Conservation (phyloP, 2,113 vertebrate species). For the Arvicanthis niloticus region DNA sequence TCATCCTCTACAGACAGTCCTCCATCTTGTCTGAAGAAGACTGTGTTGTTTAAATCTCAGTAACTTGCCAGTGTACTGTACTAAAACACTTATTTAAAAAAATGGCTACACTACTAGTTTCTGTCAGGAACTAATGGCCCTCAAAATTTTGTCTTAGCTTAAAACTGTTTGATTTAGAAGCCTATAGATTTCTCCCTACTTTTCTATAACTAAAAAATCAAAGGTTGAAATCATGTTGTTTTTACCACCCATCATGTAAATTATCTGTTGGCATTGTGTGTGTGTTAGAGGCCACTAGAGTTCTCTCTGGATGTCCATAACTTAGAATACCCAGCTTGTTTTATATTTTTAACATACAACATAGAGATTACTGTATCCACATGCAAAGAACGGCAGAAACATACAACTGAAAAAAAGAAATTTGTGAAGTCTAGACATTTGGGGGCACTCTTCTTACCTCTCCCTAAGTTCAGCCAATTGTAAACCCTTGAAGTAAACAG, state of each 20-base stretch:
- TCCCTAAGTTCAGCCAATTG: background rate
- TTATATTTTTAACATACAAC: conserved; percentile 32
- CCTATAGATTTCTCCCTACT: conserved; percentile 38
- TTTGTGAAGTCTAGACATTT: background rate
- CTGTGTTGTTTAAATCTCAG: conserved; percentile 61
- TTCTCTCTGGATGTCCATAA: conserved; percentile 37
- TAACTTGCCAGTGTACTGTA: conserved; percentile 55
- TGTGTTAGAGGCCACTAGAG: conserved; percentile 51
- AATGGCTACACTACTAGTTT: conserved; percentile 67
- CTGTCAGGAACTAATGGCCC: conserved; percentile 76
- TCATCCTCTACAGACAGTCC: background rate
- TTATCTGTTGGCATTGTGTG: conserved; percentile 24
- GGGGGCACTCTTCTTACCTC: background rate
- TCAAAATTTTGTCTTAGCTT: conserved; percentile 35
- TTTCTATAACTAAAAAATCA: conserved; percentile 48
- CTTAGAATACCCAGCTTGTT: conserved; percentile 38
- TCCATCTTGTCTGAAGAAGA: conserved; percentile 15
- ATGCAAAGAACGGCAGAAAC: conserved; percentile 55
- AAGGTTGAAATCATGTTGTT: conserved; percentile 41
- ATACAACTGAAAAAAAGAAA: conserved; percentile 47
- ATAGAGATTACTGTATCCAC: conserved; percentile 31
- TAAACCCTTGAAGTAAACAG: background rate
- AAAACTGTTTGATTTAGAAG: conserved; percentile 72
- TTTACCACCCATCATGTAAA: conserved; percentile 40
- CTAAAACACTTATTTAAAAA: conserved; percentile 60